These are phyloP conservation scores for Epirrhoe tristata DNA, from an alignment of 2,888 invertebrate species.

Conservation along the genomic window DNA sequence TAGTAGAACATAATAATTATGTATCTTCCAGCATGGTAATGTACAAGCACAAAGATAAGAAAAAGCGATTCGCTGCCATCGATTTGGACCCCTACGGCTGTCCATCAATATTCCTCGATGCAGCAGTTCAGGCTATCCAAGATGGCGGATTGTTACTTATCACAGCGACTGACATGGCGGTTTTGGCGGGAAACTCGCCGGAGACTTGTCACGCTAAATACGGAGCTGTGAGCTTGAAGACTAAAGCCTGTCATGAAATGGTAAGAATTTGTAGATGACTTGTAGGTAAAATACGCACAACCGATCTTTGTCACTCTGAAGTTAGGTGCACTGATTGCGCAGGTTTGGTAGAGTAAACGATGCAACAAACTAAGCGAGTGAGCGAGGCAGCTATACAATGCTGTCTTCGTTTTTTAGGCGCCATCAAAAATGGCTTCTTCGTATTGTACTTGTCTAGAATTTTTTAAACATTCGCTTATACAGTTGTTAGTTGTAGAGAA, in stretches of 20 bases:
- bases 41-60: constrained; percentile 89
- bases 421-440: too few relatives aligned
- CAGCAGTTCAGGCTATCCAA: constrained; percentile 92
- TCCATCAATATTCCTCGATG: constrained; percentile 96
- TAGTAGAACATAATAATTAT: background rate
- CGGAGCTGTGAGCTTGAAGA: constrained; percentile 94
- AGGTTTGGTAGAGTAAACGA: too few relatives aligned
- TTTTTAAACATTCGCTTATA: too few relatives aligned
- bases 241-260: constrained; percentile 97
- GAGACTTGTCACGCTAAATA: constrained; percentile 98
- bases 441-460: too few relatives aligned
- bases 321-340: too few relatives aligned
- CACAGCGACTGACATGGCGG: constrained; percentile 99
- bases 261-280: constrained; percentile 74
- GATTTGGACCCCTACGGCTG: constrained; percentile 99
- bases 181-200: constrained; percentile 97
- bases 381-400: too few relatives aligned
- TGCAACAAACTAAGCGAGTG: too few relatives aligned
- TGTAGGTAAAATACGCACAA: constrained; percentile 2
- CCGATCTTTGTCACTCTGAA: too few relatives aligned
- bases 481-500: too few relatives aligned
- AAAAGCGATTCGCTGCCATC: constrained; percentile 92
- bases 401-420: too few relatives aligned
- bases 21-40: constrained; percentile 90
- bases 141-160: constrained; percentile 96